Conservation (phyloP, 2,113 vertebrate genomes). For the Aegithalos caudatus region DNA sequence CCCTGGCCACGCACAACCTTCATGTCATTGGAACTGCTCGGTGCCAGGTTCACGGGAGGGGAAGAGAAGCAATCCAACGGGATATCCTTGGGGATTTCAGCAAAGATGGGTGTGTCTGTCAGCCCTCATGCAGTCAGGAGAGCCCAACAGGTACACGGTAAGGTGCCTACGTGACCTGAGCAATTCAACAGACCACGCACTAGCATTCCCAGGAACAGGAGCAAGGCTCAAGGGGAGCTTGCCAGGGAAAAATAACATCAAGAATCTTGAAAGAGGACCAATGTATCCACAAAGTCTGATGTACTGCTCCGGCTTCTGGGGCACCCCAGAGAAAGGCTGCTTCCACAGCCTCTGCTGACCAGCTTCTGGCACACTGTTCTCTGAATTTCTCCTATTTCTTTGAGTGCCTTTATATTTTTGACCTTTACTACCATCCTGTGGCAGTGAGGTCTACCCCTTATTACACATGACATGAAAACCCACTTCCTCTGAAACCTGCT, state of each 20-base stretch:
- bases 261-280: not conserved
- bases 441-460: not conserved
- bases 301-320: not conserved
- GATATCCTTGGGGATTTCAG: not conserved
- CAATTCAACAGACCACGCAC: not conserved
- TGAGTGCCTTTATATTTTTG: not conserved
- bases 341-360: not conserved
- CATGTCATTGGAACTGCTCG: not conserved
- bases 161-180: not conserved
- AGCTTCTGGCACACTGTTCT: not conserved
- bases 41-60: not conserved
- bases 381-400: not conserved
- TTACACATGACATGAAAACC: not conserved
- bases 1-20: not conserved
- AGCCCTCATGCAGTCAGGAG: not conserved
- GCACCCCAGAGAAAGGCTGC: not conserved
- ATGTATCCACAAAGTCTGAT: not conserved
- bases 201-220: not conserved
- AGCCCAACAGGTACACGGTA: not conserved
- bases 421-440: not conserved
- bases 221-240: not conserved
- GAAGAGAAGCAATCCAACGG: not conserved
- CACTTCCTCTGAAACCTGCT: not conserved
- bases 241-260: not conserved
- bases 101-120: not conserved